Conservation (phyloP, 2,888 invertebrate species). For the Dastarcus helophoroides region DNA sequence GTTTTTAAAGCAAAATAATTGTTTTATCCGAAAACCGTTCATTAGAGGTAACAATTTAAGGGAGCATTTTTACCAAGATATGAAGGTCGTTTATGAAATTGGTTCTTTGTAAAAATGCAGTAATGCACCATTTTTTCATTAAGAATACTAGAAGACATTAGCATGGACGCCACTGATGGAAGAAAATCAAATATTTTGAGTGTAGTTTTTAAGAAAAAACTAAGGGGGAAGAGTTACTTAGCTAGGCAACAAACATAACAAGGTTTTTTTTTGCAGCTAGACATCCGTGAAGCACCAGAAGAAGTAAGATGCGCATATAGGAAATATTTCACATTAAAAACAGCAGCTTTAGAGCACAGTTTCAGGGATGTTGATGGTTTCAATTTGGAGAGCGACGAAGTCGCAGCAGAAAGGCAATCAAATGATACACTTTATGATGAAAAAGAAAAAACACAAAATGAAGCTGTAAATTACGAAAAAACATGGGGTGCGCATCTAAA, state of each 20-base stretch:
- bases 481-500: slow-evolving; percentile 42
- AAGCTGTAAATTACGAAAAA: slow-evolving; percentile 9
- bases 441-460: slow-evolving; percentile 4
- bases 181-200: too few relatives aligned
- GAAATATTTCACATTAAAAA: slow-evolving; percentile 70
- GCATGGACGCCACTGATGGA: too few relatives aligned
- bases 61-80: too few relatives aligned
- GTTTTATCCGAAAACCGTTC: too few relatives aligned
- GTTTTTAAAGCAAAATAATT: too few relatives aligned
- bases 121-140: too few relatives aligned
- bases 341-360: slow-evolving; percentile 59
- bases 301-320: slow-evolving; percentile 70
- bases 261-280: slow-evolving; percentile 46
- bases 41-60: too few relatives aligned
- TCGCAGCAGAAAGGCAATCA: slow-evolving; percentile 37
- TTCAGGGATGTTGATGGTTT: slow-evolving; percentile 45
- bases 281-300: slow-evolving; percentile 64
- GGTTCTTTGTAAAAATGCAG: too few relatives aligned
- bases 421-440: slow-evolving; percentile 16
- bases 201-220: too few relatives aligned
- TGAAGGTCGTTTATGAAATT: too few relatives aligned
- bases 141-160: too few relatives aligned
- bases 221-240: too few relatives aligned
- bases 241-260: slow-evolving; percentile 4
- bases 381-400: slow-evolving; percentile 24